A percentile compares a stretch with the other conserved stretches of the same genome.
Conservation (phyloP, 2,888 invertebrate genomes). For the Catocala sponsa region DNA sequence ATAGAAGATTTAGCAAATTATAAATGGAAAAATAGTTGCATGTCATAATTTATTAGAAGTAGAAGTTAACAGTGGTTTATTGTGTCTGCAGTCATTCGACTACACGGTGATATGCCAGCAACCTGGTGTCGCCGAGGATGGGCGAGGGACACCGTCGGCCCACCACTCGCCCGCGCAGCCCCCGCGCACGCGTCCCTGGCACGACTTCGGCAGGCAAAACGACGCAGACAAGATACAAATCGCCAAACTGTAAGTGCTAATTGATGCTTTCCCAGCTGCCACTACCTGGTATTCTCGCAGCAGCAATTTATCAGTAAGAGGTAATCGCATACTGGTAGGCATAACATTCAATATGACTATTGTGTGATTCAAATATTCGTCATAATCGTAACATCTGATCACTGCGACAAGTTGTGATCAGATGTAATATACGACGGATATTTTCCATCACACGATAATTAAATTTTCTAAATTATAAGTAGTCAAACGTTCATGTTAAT, state of each 20-base stretch:
- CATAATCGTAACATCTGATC: too few species aligned
- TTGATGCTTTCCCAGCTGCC: background rate
- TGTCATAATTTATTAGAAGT: background rate
- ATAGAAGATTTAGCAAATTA: too few species aligned
- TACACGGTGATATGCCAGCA: slow-evolving; percentile 96
- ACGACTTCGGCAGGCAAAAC: slow-evolving; percentile 97
- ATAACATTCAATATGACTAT: too few species aligned
- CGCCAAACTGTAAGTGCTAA: slow-evolving; percentile 96
- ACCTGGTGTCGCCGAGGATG: slow-evolving; percentile 86
- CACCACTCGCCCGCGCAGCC: slow-evolving; percentile 89
- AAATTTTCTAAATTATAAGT: too few species aligned
- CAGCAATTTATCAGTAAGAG: background rate
- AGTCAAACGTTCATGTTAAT: too few species aligned
- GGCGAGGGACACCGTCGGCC: slow-evolving; percentile 89
- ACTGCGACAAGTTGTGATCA: too few species aligned
- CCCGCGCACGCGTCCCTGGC: slow-evolving; percentile 95
- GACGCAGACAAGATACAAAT: slow-evolving; percentile 99
- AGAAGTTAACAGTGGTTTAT: background rate
- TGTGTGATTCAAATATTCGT: too few species aligned
- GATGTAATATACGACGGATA: too few species aligned
- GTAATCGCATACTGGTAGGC: background rate
- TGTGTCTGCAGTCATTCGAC: slow-evolving; percentile 93
- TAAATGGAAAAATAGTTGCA: too few species aligned
- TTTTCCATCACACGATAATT: too few species aligned
- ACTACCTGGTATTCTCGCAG: background rate